phyloP scores from a whole-genome alignment of 2,888 invertebrate species.

The Xylota segnis region DNA sequence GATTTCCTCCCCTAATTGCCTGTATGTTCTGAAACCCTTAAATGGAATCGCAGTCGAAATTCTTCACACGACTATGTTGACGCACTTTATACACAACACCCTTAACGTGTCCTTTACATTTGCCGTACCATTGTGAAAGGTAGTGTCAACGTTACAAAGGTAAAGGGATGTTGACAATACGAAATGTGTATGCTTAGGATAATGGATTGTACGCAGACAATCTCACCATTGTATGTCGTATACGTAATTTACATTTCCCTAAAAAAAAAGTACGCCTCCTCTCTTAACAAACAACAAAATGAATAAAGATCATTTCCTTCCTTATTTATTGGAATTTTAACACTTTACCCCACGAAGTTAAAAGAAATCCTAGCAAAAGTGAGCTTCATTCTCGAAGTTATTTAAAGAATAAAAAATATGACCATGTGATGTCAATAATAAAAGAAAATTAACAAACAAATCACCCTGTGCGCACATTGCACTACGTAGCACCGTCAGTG shows the following conservation, averaged over 20 bases:
- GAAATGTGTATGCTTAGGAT: constrained; percentile 53
- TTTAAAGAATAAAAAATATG: constrained; percentile 36
- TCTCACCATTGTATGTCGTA: constrained; percentile 11
- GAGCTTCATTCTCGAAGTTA: constrained; percentile 16
- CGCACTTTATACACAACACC: constrained; percentile 9
- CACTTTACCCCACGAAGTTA: not conserved
- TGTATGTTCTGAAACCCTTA: not conserved
- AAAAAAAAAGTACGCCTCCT: too few relatives aligned
- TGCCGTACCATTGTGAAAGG: not conserved
- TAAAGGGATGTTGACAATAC: constrained; percentile 9
- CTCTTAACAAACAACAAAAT: not conserved
- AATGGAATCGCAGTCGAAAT: constrained; percentile 14
- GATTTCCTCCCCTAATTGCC: not conserved
- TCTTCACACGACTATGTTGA: constrained; percentile 29
- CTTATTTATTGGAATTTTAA: not conserved
- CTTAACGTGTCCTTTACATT: constrained; percentile 31
- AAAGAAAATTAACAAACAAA: constrained; percentile 29
- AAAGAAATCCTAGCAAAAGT: not conserved
- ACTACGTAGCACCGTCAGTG: constrained; percentile 14
- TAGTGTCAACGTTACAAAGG: constrained; percentile 7
- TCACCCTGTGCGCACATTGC: constrained; percentile 48
- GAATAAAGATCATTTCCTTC: not conserved
- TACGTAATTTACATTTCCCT: constrained; percentile 19
- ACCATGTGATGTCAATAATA: constrained; percentile 64
- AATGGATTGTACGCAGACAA: constrained; percentile 38